phyloP scores from a whole-genome alignment of 2,113 vertebrate genomes.

The Acanthisitta chloris region DNA sequence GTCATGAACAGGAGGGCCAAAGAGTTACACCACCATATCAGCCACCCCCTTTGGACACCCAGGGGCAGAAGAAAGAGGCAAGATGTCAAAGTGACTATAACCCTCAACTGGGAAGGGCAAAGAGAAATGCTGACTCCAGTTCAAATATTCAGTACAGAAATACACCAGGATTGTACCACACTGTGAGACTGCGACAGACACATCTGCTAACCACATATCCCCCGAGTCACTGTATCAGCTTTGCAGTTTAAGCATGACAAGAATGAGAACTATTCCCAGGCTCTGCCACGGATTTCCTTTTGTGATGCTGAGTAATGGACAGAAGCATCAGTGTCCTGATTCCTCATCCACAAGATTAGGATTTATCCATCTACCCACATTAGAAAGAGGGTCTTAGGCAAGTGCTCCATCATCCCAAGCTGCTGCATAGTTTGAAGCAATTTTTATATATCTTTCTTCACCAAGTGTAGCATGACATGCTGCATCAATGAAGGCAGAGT shows the following conservation, averaged over 20 bases:
- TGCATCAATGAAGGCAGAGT: background rate
- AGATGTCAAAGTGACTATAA: background rate
- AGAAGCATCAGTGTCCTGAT: background rate
- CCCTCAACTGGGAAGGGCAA: background rate
- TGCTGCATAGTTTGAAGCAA: background rate
- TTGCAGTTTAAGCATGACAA: background rate
- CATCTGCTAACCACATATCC: background rate
- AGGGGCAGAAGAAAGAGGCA: background rate
- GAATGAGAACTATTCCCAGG: background rate
- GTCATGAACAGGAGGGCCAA: background rate
- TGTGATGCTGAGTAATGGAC: background rate
- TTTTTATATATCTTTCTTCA: background rate
- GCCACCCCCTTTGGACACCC: background rate
- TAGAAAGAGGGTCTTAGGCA: background rate
- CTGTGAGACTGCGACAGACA: background rate
- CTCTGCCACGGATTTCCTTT: background rate
- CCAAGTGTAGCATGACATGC: background rate
- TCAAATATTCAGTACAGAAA: background rate
- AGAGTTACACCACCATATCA: background rate
- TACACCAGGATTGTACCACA: fast-evolving
- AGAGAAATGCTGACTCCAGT: background rate
- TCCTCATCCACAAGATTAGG: background rate
- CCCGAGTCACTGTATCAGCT: background rate
- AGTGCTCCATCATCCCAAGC: background rate
- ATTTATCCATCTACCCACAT: background rate